Conservation (phyloP, 2,797 vertebrate genomes). For the Pseudochirops corinnae region DNA sequence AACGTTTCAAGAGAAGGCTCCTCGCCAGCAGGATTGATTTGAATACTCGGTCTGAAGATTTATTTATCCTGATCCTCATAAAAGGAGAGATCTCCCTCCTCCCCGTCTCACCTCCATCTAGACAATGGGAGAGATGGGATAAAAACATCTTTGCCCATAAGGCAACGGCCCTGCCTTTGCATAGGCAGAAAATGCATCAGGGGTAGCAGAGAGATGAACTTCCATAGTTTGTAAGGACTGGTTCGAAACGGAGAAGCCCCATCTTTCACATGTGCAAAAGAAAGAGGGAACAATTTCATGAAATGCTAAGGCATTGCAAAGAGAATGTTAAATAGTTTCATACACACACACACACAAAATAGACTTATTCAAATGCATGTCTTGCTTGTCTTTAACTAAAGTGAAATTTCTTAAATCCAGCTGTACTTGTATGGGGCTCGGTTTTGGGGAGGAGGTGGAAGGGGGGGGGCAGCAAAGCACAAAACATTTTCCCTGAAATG, state of each 20-base stretch:
- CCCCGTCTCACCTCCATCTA: background rate
- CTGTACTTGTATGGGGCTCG: slow-evolving; percentile 63
- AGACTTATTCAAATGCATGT: slow-evolving; percentile 84
- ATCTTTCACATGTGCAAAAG: slow-evolving; percentile 76
- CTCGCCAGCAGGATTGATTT: slow-evolving; percentile 83
- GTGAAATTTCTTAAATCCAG: slow-evolving; percentile 84
- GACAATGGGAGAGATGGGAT: slow-evolving; percentile 64
- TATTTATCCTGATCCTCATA: slow-evolving; percentile 82
- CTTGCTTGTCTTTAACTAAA: slow-evolving; percentile 82
- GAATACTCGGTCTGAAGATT: slow-evolving; percentile 83
- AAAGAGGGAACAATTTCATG: slow-evolving; percentile 81
- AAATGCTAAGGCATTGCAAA: slow-evolving; percentile 78
- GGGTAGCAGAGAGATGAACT: slow-evolving; percentile 72
- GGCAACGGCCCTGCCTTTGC: slow-evolving; percentile 80
- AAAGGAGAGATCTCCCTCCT: slow-evolving; percentile 64
- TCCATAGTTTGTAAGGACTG: slow-evolving; percentile 65
- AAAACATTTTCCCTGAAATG: slow-evolving; percentile 79
- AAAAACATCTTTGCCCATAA: slow-evolving; percentile 70
- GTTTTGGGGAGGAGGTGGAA: background rate
- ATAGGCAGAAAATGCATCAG: slow-evolving; percentile 80
- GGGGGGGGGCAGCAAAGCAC: slow-evolving; percentile 67
- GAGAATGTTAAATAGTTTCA: slow-evolving; percentile 82
- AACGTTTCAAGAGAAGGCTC: slow-evolving; percentile 83
- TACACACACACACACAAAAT: slow-evolving; percentile 65
- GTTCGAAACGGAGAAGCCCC: slow-evolving; percentile 69